phyloP scores from a whole-genome alignment of 1,140 invertebrate genomes.

The Argopecten irradians region DNA sequence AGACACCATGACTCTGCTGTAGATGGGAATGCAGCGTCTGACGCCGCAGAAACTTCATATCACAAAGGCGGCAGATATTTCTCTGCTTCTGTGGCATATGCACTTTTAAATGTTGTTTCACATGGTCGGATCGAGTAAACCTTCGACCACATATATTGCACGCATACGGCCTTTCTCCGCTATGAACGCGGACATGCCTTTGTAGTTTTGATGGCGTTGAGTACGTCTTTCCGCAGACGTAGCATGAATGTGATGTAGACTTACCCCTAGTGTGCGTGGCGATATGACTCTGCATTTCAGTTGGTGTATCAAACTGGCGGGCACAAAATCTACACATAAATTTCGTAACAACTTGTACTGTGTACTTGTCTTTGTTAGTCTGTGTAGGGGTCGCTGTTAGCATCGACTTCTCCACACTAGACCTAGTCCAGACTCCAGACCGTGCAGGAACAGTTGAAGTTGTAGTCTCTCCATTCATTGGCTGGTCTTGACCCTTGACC shows the following conservation, averaged over 20 bases:
- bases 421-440: background rate
- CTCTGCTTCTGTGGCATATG: slow-evolving; percentile 64
- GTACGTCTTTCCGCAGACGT: slow-evolving; percentile 90
- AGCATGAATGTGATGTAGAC: slow-evolving; percentile 84
- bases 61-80: slow-evolving; percentile 58
- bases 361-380: slow-evolving; percentile 34
- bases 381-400: background rate
- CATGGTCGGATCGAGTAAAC: slow-evolving; percentile 88
- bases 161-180: slow-evolving; percentile 94
- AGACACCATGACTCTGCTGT: slow-evolving; percentile 49
- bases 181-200: slow-evolving; percentile 90
- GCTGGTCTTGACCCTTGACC: background rate
- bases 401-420: slow-evolving; percentile 29
- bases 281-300: slow-evolving; percentile 68
- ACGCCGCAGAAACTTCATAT: slow-evolving; percentile 61
- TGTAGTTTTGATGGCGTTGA: slow-evolving; percentile 95
- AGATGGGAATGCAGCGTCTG: slow-evolving; percentile 58
- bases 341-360: slow-evolving; percentile 47
- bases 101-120: slow-evolving; percentile 71
- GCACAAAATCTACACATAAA: slow-evolving; percentile 70
- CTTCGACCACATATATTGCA: slow-evolving; percentile 89
- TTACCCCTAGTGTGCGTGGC: slow-evolving; percentile 62
- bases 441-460: background rate
- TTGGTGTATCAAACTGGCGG: slow-evolving; percentile 63
- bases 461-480: background rate